A percentile compares a stretch with the other conserved stretches of the same genome.
These are phyloP conservation scores for Mayetiola destructor DNA, from an alignment of 2,888 invertebrate genomes.

Conservation along the genomic window DNA sequence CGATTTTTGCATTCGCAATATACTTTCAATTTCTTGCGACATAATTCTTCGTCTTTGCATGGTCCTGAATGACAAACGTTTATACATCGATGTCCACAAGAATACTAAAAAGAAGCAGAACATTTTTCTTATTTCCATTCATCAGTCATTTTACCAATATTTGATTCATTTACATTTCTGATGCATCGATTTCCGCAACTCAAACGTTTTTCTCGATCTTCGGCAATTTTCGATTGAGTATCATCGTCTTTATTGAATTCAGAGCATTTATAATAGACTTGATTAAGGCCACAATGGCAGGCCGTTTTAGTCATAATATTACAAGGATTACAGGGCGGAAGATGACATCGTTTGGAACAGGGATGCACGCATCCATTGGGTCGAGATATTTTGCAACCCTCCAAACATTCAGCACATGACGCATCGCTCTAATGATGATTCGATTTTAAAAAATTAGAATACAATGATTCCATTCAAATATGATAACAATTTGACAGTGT, in stretches of 20 bases:
- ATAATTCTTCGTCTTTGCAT: conserved; percentile 51
- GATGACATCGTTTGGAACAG: conserved; percentile 57
- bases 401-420: conserved; percentile 44
- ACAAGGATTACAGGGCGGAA: conserved; percentile 62
- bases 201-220: conserved; percentile 25
- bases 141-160: too few relatives aligned
- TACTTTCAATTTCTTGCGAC: conserved; percentile 41
- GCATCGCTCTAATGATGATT: conserved; percentile 25
- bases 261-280: conserved; percentile 58
- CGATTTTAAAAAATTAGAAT: not conserved
- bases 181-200: conserved; percentile 76
- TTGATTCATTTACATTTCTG: conserved; percentile 46
- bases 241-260: conserved; percentile 43
- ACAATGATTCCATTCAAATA: not conserved
- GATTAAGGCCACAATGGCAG: conserved; percentile 72
- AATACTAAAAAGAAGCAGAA: conserved; percentile 40
- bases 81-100: conserved; percentile 73
- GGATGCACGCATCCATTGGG: conserved; percentile 60
- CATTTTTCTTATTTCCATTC: not conserved
- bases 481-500: not conserved
- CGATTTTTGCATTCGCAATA: conserved; percentile 63
- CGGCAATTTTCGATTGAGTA: conserved; percentile 31
- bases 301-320: conserved; percentile 48
- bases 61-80: conserved; percentile 56
- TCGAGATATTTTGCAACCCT: conserved; percentile 46